Conservation (phyloP, 1,140 invertebrate genomes). For the Caligus rogercresseyi region DNA sequence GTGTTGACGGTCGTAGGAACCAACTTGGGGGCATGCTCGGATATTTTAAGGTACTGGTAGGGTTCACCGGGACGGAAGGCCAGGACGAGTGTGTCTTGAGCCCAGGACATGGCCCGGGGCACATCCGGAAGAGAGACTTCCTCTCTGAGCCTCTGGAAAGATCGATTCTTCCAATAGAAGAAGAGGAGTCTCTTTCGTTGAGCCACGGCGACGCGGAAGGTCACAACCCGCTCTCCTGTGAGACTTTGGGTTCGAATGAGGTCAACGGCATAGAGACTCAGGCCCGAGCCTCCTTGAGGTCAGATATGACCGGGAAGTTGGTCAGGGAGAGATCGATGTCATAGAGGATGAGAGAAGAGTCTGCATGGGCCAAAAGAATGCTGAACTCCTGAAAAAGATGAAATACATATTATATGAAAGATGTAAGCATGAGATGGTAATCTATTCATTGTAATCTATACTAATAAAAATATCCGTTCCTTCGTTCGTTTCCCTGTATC, state of each 20-base stretch:
- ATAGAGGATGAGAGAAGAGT: constrained; percentile 1
- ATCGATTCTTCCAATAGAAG: constrained; percentile 70
- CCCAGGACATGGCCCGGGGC: constrained; percentile 68
- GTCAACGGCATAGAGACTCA: neutral
- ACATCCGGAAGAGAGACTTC: constrained; percentile 62
- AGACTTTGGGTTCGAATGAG: neutral
- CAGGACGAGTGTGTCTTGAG: constrained; percentile 56
- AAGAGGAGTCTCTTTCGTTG: constrained; percentile 69
- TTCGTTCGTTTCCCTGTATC: too few species aligned
- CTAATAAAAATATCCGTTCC: too few species aligned
- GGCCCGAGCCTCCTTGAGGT: neutral
- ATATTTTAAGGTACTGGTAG: neutral
- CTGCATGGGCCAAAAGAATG: constrained; percentile 10
- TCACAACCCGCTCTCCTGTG: constrained; percentile 44
- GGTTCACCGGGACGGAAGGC: constrained; percentile 37
- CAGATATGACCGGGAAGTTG: constrained; percentile 12
- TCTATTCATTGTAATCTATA: constrained; percentile 4
- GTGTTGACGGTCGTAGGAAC: neutral
- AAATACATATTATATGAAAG: neutral
- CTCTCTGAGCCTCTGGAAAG: constrained; percentile 52
- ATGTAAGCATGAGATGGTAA: constrained; percentile 1
- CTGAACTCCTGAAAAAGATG: constrained; percentile 8
- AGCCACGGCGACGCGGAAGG: constrained; percentile 65
- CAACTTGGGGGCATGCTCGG: neutral
- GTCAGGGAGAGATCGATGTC: constrained; percentile 16